These are phyloP conservation scores for Actenoides hombroni DNA, from an alignment of 2,113 vertebrate genomes.

Conservation along the genomic window DNA sequence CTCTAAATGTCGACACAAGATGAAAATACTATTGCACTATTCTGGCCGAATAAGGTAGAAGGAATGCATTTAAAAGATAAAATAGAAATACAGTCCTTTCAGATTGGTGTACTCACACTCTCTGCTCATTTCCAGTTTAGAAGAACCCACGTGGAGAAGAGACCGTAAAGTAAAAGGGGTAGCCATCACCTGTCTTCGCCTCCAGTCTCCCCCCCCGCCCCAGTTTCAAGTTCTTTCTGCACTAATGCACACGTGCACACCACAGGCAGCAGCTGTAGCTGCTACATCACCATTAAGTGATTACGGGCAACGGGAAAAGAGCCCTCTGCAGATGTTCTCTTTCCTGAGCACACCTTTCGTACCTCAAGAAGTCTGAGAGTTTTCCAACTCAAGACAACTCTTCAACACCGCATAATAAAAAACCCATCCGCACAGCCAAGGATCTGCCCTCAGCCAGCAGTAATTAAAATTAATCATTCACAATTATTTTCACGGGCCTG, in stretches of 20 bases:
- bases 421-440: not conserved
- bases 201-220: not conserved
- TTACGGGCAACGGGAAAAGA: not conserved
- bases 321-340: not conserved
- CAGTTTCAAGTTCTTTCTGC: not conserved
- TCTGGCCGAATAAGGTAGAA: not conserved
- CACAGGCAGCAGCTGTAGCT: not conserved
- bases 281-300: not conserved
- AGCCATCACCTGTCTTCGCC: not conserved
- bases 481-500: conserved; percentile 52
- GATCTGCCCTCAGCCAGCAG: conserved; percentile 25
- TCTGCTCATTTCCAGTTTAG: not conserved
- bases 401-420: not conserved
- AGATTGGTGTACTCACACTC: not conserved
- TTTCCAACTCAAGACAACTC: not conserved
- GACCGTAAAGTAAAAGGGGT: not conserved
- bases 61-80: not conserved
- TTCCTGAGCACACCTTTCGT: not conserved
- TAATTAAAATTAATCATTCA: conserved; percentile 67
- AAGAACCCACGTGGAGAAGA: not conserved
- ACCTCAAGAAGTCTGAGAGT: not conserved
- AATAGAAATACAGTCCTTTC: not conserved
- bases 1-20: not conserved
- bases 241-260: not conserved
- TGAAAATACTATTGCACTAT: accelerated